phyloP scores from a whole-genome alignment of 2,797 vertebrate species.

The Enoplosus armatus region DNA sequence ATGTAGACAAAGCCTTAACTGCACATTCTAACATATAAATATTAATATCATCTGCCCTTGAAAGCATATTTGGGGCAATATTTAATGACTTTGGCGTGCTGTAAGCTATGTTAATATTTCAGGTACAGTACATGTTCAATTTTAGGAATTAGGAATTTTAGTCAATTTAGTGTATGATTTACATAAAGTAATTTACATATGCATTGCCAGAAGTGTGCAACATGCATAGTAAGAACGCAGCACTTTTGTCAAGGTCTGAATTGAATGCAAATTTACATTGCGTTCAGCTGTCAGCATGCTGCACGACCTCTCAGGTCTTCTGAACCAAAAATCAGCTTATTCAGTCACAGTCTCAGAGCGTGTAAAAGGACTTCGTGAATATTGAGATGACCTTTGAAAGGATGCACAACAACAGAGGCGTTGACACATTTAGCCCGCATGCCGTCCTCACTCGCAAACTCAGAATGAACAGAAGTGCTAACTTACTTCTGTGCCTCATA shows the following conservation, averaged over 20 bases:
- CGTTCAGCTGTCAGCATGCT: slow-evolving; percentile 49
- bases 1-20: background rate
- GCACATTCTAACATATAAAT: background rate
- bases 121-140: too few relatives aligned
- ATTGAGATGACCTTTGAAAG: slow-evolving; percentile 64
- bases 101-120: background rate
- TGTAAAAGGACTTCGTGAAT: slow-evolving; percentile 58
- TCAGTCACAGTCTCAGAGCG: slow-evolving; percentile 55
- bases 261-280: slow-evolving; percentile 51
- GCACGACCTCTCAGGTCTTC: slow-evolving; percentile 33
- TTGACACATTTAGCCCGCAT: slow-evolving; percentile 37
- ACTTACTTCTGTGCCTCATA: background rate
- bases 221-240: slow-evolving; percentile 25
- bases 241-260: slow-evolving; percentile 54
- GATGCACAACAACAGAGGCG: slow-evolving; percentile 51
- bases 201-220: slow-evolving; percentile 17
- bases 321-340: slow-evolving; percentile 57
- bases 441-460: slow-evolving; percentile 22
- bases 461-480: too few relatives aligned
- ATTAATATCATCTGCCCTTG: background rate
- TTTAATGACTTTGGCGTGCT: background rate
- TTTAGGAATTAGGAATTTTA: too few relatives aligned
- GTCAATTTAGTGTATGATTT: slow-evolving; percentile 14
- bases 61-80: background rate
- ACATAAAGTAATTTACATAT: slow-evolving; percentile 50